Evolutionary conservation across 2,113 vertebrate species (phyloP), one percentile per base, ranked within the genome.

Genomic region (Prunella fulvescens): DNA sequence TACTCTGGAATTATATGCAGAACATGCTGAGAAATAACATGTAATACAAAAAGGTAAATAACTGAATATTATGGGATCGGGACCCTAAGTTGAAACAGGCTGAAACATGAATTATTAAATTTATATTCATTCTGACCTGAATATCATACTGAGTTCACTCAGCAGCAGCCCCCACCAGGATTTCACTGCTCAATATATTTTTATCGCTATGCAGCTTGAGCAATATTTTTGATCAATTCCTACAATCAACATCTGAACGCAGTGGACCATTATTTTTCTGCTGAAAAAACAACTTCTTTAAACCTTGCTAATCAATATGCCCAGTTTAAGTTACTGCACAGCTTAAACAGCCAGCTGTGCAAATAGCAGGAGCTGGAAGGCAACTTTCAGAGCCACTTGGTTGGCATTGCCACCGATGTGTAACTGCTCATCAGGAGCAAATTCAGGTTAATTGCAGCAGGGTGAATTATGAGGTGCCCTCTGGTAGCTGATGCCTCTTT

Each of bases 141-240:
- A 74, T 87, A 70, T 73, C 74, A 85, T 35, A 73, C 5, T 88
- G 39, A 90, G 80, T 79, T 79, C 14, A 71, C 72, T 84, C 77
- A 95, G 70, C 57, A 70, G 67, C 76, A 81, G 45, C 15, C 74
- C 33, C 42, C 76, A 64, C 33, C 54, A 85, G 71, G 54, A 70
- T 62, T 91, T 70, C 66, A 66, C 74, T 90, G 74, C 81, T 95
- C 91, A 70, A 90, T 94, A 73, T 69, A 95, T 87, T 95, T 95
- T 92, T 94, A 93, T 80, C 1, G 0, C 73, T 69, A 17, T 39
- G 62, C 78, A 85, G 35, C 73, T 54, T 31, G 47, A 91, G 67
- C 74, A 82, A 5, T 83, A 93, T 86, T 94, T 95, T 87, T 95
- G 71, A 94, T 97, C 87, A 88, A 26, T 92, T 96, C 62, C 81